Percentiles rank a stretch among this genome's conserved stretches.
phyloP scores from a whole-genome alignment of 2,113 vertebrate genomes.

The Chitala chitala region DNA sequence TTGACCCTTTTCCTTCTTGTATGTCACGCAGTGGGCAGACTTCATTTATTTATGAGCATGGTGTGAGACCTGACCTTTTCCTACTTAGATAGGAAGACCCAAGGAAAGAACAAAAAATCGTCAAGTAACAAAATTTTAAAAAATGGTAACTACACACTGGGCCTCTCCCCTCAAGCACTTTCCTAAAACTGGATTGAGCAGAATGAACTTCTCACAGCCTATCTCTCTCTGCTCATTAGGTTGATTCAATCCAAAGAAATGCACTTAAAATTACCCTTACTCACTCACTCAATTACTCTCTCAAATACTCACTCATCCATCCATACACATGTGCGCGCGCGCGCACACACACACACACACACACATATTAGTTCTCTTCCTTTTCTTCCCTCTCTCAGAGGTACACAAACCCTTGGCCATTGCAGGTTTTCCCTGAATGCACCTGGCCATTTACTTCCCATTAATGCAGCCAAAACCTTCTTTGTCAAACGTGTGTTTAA shows the following conservation, averaged over 20 bases:
- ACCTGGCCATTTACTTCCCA: slow-evolving; percentile 27
- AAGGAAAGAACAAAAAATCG: too few relatives aligned
- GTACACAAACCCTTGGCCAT: not conserved
- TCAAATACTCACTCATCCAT: too few relatives aligned
- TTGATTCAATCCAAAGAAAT: slow-evolving; percentile 6
- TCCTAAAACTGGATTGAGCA: not conserved
- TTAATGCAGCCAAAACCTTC: slow-evolving; percentile 37
- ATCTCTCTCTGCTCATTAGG: slow-evolving; percentile 14
- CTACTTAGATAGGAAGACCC: too few relatives aligned
- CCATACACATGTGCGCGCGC: slow-evolving; percentile 11
- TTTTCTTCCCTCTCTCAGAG: slow-evolving; percentile 28
- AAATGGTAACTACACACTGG: not conserved
- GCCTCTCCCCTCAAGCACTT: not conserved
- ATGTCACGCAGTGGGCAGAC: too few relatives aligned
- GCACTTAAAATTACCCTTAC: not conserved
- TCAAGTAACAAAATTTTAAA: too few relatives aligned
- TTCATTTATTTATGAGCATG: too few relatives aligned
- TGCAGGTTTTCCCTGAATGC: slow-evolving; percentile 9
- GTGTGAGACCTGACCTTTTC: too few relatives aligned
- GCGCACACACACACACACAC: slow-evolving; percentile 40
- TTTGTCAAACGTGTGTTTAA: slow-evolving; percentile 42
- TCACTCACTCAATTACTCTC: not conserved
- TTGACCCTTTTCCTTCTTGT: too few relatives aligned
- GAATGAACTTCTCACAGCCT: not conserved
- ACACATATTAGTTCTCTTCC: slow-evolving; percentile 31